Conservation (phyloP, 2,888 invertebrate species). For the Pyrrhia umbra region DNA sequence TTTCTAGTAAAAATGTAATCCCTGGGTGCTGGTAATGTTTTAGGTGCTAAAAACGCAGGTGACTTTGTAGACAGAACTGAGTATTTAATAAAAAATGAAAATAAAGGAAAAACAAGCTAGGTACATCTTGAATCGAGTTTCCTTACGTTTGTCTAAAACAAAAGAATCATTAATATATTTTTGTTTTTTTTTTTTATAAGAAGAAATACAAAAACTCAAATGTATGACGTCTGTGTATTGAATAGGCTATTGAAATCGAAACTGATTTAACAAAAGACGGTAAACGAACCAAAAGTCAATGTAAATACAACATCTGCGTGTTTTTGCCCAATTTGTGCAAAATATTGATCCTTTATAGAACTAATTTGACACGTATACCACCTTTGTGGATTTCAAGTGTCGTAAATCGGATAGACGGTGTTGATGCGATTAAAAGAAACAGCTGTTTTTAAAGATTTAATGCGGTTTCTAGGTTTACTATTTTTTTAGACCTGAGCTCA, state of each 20-base stretch:
- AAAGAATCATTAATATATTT: neutral
- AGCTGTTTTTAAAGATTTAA: conserved; percentile 49
- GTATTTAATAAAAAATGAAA: too few species aligned
- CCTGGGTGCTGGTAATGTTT: too few species aligned
- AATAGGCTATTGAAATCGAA: conserved; percentile 42
- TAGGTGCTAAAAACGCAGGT: too few species aligned
- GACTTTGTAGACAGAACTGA: too few species aligned
- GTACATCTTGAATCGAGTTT: too few species aligned
- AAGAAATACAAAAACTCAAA: neutral
- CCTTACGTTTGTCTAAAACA: too few species aligned
- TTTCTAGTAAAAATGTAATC: too few species aligned
- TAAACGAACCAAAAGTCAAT: conserved; percentile 33
- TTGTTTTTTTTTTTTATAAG: too few species aligned
- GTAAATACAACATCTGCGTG: conserved; percentile 45
- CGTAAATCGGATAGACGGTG: conserved; percentile 38
- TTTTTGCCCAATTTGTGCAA: conserved; percentile 63
- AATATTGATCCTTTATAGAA: conserved; percentile 65
- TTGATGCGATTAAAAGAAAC: conserved; percentile 57
- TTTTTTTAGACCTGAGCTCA: too few species aligned
- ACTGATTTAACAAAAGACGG: conserved; percentile 13
- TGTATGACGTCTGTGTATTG: neutral
- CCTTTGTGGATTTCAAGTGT: conserved; percentile 43
- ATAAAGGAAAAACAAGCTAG: too few species aligned
- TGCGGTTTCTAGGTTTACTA: neutral
- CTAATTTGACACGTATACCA: conserved; percentile 64